Base-by-base conservation (phyloP, 2,113 vertebrate genomes). In the Takifugu bimaculatus region DNA sequence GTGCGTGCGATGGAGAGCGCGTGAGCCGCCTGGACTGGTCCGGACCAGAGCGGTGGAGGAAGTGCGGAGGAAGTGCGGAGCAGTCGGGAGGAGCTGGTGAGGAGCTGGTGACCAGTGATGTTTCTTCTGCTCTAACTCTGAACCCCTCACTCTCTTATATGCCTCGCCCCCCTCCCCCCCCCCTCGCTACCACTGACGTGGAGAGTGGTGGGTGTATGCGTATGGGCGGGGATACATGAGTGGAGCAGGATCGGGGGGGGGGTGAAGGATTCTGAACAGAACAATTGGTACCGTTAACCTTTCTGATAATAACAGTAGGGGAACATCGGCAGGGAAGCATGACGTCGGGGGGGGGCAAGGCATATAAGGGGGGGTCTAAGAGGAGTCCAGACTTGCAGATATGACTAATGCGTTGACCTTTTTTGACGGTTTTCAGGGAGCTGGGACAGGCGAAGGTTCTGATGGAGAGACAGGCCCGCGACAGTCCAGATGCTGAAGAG, bases 101-200 rank as follows among this genome's bases (percentile, higher is more conserved):
- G 70, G 80, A 82, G 73, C 78, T 78, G 66, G 60, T 77, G 57
- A 57, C 57, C 74, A 60, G 57, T 73, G 79, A 66, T 81, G 85
- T 78, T 86, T 84, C 75, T 87, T 84, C 65, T 77, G 80, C 79
- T 88, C 76, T 73, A 78, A 83, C 81, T 86, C 82, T 71, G 76
- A 85, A 84, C 82, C 79, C 81, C 79, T 69, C 78, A 80, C 79
- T 77, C 85, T 89, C 92, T 88, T 93, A 93, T 92, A 89, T 20
- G 59, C 79, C 79, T 70, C 83, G 57, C 70, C 64, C 79, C 62
- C 79, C 79, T 70, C 83, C 57, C 70, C 64, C 79, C 62, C 63
- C 2, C 20, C 39, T 12, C 75, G 70, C 82, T 79, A 65, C 68
- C 66, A 72, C 84, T 90, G 91, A 92, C 90, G 92, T 86, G 85